A percentile compares a stretch with the other conserved stretches of the same genome.
Evolutionary conservation across 1,140 invertebrate species (phyloP).

Genomic region (Galendromus occidentalis): DNA sequence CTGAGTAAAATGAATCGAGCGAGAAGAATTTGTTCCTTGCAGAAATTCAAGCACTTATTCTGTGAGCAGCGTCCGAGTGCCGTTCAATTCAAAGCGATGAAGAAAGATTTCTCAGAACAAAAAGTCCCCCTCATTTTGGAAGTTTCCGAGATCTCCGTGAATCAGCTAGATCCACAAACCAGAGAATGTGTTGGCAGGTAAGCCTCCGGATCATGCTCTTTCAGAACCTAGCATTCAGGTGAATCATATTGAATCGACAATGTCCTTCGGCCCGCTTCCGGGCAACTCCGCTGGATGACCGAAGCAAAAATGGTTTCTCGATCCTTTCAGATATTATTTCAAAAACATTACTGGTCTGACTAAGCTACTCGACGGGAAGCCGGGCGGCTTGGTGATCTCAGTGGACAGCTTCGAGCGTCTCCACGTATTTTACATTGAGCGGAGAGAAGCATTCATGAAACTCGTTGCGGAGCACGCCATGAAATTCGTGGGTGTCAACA

Average conservation of each 20-base stretch:
- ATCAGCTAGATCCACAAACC: slow-evolving; percentile 69
- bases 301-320: background rate
- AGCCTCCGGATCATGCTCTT: background rate
- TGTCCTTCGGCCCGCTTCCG: no score
- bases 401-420: slow-evolving; percentile 63
- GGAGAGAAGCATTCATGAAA: slow-evolving; percentile 63
- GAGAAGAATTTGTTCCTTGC: slow-evolving; percentile 23
- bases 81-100: slow-evolving; percentile 59
- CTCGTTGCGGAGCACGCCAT: slow-evolving; percentile 59
- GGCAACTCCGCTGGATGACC: no score
- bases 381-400: slow-evolving; percentile 62
- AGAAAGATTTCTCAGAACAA: slow-evolving; percentile 86
- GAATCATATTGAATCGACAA: no score
- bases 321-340: slow-evolving; percentile 52
- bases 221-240: no score
- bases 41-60: slow-evolving; percentile 29
- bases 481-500: slow-evolving; percentile 53
- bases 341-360: slow-evolving; percentile 66
- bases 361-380: slow-evolving; percentile 34
- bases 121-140: slow-evolving; percentile 65
- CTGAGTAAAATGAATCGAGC: no score
- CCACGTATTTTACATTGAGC: slow-evolving; percentile 65
- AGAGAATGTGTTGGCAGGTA: slow-evolving; percentile 31
- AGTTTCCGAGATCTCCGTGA: slow-evolving; percentile 64
- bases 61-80: slow-evolving; percentile 5